Base-by-base conservation (phyloP, 2,888 invertebrate species). In the Hirtodrosophila histrioides region DNA sequence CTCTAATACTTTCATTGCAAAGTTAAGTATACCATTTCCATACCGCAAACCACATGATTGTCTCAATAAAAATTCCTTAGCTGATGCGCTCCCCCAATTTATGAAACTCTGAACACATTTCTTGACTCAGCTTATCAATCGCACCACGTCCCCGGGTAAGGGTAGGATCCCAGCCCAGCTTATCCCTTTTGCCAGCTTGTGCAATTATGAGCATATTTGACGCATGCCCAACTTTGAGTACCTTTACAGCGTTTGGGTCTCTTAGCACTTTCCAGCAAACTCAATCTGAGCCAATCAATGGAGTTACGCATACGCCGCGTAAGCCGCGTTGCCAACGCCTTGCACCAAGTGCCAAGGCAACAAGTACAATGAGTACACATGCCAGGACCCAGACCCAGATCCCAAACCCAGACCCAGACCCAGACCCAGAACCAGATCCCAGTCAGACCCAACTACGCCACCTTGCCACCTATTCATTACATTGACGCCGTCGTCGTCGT, bases 291-390 rank as follows among this genome's bases (percentile, higher is more conserved):
- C 69, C 82, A 86, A 83, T 83, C 82, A 81, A 87, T 87, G 78
- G 39, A 45, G 66, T 73, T 88, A 84, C 87, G 85, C 75, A 88
- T 88, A 86, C 81, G 86, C 71, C 72, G 68, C 78, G 68, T 85
- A 69, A 87, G 63, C 69, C 78, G 64, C 75, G 66, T 75, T 71
- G 50, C 55, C 64, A 43, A 44, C 50, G 63, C 60, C 44, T 49
- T 33, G 68, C 63, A 49, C 56, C 40, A 64, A 72, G 49, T 69
- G 65, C 39, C 60, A 79, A 58, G 85, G 69, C 81, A 74, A 69
- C 88, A 72, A 87, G 88, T 69, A 75, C 76, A 84, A 57, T 60
- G 40, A 56, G 39, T 61, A 58, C 41, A 23, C 33, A 62, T 39
- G 17, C 35, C 48, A 35, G 46, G 49, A 8, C 44, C 39, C 29